A percentile compares a stretch with the other conserved stretches of the same genome.
Conservation (phyloP, 2,888 invertebrate species). For the Nemoura dubitans region DNA sequence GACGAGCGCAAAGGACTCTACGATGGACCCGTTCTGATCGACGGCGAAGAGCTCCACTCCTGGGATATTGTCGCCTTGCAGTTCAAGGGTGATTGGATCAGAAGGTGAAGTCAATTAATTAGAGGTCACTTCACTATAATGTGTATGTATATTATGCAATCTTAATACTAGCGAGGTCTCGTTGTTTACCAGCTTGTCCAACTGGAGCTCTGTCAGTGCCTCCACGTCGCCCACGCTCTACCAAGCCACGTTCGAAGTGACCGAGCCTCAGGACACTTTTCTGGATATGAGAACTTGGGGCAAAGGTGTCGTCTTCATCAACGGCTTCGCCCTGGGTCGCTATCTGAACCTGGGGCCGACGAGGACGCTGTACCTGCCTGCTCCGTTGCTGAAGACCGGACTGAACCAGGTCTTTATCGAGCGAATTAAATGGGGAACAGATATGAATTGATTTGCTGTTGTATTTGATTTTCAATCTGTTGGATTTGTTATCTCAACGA, state of each 20-base stretch:
- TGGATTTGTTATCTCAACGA: too few relatives aligned
- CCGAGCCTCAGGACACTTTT: slow-evolving; percentile 76
- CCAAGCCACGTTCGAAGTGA: slow-evolving; percentile 62
- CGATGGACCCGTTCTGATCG: slow-evolving; percentile 60
- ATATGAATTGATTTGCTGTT: too few relatives aligned
- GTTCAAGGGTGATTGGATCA: slow-evolving; percentile 63
- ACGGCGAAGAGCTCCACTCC: slow-evolving; percentile 58
- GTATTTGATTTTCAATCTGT: too few relatives aligned
- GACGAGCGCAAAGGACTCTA: slow-evolving; percentile 61
- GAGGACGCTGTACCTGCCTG: slow-evolving; percentile 84
- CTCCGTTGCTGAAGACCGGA: slow-evolving; percentile 71
- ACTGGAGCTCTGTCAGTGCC: slow-evolving; percentile 55
- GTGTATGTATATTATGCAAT: too few relatives aligned
- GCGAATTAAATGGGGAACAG: neutral
- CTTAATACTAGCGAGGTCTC: too few relatives aligned
- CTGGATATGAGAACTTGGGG: slow-evolving; percentile 83
- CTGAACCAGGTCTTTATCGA: slow-evolving; percentile 62
- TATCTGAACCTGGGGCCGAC: slow-evolving; percentile 88
- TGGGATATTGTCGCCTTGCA: slow-evolving; percentile 65
- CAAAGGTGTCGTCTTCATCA: slow-evolving; percentile 86
- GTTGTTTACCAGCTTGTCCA: slow-evolving; percentile 51
- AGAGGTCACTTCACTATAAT: too few relatives aligned
- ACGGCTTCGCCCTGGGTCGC: slow-evolving; percentile 86
- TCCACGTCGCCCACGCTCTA: slow-evolving; percentile 64
- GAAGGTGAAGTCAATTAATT: slow-evolving; percentile 52